Percentiles rank a stretch among this genome's conserved stretches.
These are phyloP conservation scores for Apocheima hispidaria DNA, from an alignment of 2,888 invertebrate genomes.

Conservation along the genomic window DNA sequence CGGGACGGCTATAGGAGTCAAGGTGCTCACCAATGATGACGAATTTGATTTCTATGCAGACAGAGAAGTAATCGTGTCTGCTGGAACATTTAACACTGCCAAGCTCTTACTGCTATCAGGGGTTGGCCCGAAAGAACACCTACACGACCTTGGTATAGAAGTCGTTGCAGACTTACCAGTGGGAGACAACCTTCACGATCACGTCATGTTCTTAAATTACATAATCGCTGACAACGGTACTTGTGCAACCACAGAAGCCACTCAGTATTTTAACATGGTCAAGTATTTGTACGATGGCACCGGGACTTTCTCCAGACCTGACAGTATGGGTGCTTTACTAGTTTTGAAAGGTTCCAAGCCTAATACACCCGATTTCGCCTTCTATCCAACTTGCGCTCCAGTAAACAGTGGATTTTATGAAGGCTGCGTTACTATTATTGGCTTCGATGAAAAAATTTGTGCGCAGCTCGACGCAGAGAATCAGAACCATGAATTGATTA, in stretches of 20 bases:
- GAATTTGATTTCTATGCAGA: slow-evolving; percentile 56
- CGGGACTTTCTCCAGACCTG: slow-evolving; percentile 58
- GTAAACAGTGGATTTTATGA: slow-evolving; percentile 49
- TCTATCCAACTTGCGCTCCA: slow-evolving; percentile 68
- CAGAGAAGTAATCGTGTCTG: slow-evolving; percentile 69
- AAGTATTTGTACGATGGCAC: slow-evolving; percentile 66
- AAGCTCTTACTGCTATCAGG: slow-evolving; percentile 73
- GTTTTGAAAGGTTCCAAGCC: slow-evolving; percentile 48
- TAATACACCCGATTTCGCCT: slow-evolving; percentile 68
- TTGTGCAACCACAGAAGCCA: slow-evolving; percentile 50
- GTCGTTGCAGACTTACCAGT: slow-evolving; percentile 66
- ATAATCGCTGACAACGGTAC: slow-evolving; percentile 66
- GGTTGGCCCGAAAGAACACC: slow-evolving; percentile 64
- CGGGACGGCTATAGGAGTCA: slow-evolving; percentile 60
- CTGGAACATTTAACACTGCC: slow-evolving; percentile 73
- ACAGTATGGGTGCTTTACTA: slow-evolving; percentile 66
- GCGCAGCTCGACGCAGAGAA: slow-evolving; percentile 54
- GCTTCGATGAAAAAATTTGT: slow-evolving; percentile 61
- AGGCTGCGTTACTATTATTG: slow-evolving; percentile 55
- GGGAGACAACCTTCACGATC: slow-evolving; percentile 73
- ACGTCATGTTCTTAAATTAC: slow-evolving; percentile 66
- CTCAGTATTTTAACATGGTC: slow-evolving; percentile 58
- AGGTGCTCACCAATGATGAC: slow-evolving; percentile 49
- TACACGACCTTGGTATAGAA: slow-evolving; percentile 57
- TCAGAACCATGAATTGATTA: slow-evolving; percentile 59